A percentile compares a stretch with the other conserved stretches of the same genome.
Conservation (phyloP, 2,888 invertebrate species). For the Serrognathus titanus region DNA sequence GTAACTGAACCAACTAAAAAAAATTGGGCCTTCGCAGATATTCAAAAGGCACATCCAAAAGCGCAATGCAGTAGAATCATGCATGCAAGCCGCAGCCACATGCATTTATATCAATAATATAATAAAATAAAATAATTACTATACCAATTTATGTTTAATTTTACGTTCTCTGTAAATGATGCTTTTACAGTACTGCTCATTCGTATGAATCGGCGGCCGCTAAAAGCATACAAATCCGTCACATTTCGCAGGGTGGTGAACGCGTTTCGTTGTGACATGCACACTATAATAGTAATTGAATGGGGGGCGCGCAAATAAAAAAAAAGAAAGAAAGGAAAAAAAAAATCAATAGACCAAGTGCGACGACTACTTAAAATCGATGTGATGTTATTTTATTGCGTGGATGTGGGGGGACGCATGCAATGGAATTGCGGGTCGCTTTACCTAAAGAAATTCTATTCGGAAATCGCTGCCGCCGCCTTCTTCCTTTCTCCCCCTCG, state of each 20-base stretch:
- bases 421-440: not conserved
- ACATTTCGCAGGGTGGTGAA: not conserved
- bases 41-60: not conserved
- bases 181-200: slow-evolving; percentile 44
- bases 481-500: not conserved
- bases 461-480: not conserved
- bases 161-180: slow-evolving; percentile 51
- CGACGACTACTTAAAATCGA: not conserved
- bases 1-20: not conserved
- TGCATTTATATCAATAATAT: slow-evolving; percentile 8
- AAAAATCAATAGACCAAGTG: not conserved
- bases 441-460: not conserved
- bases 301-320: not conserved
- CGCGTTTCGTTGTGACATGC: not conserved
- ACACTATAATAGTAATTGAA: not conserved
- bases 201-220: slow-evolving; percentile 7
- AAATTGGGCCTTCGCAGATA: not conserved
- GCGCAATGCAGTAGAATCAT: slow-evolving; percentile 8
- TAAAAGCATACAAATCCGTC: slow-evolving; percentile 12
- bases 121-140: slow-evolving; percentile 27
- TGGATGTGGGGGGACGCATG: not conserved
- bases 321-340: not conserved
- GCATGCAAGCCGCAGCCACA: slow-evolving; percentile 7
- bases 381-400: not conserved
- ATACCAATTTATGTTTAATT: slow-evolving; percentile 51